phyloP scores from a whole-genome alignment of 2,888 invertebrate genomes.

The Agrenia bidenticulata region DNA sequence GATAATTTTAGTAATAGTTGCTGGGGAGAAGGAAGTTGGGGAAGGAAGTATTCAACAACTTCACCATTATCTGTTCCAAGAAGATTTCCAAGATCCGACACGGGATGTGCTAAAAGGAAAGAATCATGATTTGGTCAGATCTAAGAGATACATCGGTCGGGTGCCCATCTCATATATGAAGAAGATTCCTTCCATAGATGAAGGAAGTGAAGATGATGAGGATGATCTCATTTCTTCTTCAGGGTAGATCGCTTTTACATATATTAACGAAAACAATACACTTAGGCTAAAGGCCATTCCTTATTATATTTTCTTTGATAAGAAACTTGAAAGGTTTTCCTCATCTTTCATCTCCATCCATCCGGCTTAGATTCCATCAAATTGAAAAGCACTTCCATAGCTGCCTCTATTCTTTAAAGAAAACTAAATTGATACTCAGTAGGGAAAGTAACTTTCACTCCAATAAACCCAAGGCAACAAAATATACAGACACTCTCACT shows the following conservation, averaged over 20 bases:
- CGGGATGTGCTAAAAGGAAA: conserved; percentile 13
- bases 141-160: conserved; percentile 21
- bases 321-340: neutral
- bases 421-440: too few relatives aligned
- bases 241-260: neutral
- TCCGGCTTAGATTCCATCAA: too few relatives aligned
- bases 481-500: too few relatives aligned
- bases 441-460: too few relatives aligned
- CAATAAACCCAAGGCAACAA: too few relatives aligned
- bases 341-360: conserved; percentile 1
- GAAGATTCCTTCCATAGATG: neutral
- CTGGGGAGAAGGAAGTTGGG: too few relatives aligned
- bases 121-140: conserved; percentile 10
- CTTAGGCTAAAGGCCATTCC: neutral
- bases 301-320: neutral
- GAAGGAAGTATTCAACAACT: too few relatives aligned
- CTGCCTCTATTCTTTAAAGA: too few relatives aligned
- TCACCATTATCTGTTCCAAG: neutral
- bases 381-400: too few relatives aligned
- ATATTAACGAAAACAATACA: neutral
- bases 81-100: neutral
- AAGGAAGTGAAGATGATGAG: neutral
- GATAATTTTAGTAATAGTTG: too few relatives aligned
- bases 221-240: neutral
- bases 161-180: conserved; percentile 16